These are phyloP conservation scores for Eupithecia vulgata DNA, from an alignment of 2,888 invertebrate genomes.

Conservation along the genomic window DNA sequence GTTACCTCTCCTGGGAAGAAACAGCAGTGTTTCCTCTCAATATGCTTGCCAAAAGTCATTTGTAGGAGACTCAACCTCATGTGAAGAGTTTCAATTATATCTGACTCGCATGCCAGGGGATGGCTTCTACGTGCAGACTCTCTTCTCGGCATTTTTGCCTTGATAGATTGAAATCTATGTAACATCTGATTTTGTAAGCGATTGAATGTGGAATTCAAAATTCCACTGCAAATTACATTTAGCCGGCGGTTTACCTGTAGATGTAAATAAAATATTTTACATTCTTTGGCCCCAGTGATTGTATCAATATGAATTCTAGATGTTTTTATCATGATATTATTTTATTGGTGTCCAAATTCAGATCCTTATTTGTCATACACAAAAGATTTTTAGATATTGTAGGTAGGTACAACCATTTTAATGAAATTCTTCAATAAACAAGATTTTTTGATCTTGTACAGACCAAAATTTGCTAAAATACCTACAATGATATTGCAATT, in stretches of 20 bases:
- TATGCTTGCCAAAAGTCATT: constrained; percentile 97
- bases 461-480: not conserved
- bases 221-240: constrained; percentile 90
- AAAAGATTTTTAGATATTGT: not conserved
- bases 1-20: constrained; percentile 97
- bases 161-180: constrained; percentile 93
- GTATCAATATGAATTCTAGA: not conserved
- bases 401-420: not conserved
- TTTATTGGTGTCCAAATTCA: not conserved
- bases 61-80: constrained; percentile 95
- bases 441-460: too few relatives aligned
- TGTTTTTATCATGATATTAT: not conserved
- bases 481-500: constrained; percentile 22
- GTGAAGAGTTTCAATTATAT: constrained; percentile 96
- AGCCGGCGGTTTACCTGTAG: constrained; percentile 91
- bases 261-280: constrained; percentile 38
- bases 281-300: constrained; percentile 14
- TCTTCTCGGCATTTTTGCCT: constrained; percentile 95
- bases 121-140: constrained; percentile 96
- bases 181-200: constrained; percentile 93
- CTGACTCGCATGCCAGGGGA: constrained; percentile 94
- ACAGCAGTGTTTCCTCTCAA: constrained; percentile 95
- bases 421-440: too few relatives aligned
- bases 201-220: constrained; percentile 93
- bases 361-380: not conserved